Evolutionary conservation across 35 echinoderm and acorn worm genomes (phyloP).

Genomic region (Amphiura filiformis): DNA sequence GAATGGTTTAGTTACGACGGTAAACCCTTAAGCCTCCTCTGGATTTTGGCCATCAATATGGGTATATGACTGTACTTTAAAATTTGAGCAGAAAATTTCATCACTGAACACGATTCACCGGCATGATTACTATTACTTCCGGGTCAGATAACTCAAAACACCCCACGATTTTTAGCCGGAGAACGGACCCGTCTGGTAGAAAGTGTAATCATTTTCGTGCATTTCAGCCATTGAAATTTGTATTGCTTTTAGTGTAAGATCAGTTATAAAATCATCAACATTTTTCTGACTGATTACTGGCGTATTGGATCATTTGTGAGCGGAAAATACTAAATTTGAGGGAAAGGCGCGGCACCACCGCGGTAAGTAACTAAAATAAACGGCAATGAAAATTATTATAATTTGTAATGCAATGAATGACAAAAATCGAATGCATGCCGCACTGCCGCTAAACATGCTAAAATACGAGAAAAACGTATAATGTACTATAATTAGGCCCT

Average conservation of each 20-base stretch:
- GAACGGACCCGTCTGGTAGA: background rate
- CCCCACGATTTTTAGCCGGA: background rate
- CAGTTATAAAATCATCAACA: background rate
- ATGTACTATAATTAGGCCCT: too few relatives aligned
- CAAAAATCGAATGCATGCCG: too few relatives aligned
- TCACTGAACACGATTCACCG: background rate
- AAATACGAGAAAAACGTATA: too few relatives aligned
- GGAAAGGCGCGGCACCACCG: too few relatives aligned
- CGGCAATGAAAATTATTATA: too few relatives aligned
- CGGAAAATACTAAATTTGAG: background rate
- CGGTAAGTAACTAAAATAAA: too few relatives aligned
- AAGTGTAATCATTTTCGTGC: background rate
- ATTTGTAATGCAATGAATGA: too few relatives aligned
- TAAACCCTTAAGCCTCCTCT: too few relatives aligned
- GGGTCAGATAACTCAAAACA: background rate
- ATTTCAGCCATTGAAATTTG: background rate
- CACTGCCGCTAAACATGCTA: too few relatives aligned
- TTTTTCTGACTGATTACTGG: background rate
- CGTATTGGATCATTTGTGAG: background rate
- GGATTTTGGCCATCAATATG: too few relatives aligned
- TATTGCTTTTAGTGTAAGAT: background rate
- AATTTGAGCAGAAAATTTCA: background rate
- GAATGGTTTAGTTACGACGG: too few relatives aligned
- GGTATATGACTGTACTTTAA: background rate
- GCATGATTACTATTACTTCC: background rate